Evolutionary conservation across 2,113 vertebrate genomes (phyloP).

Genomic region (Anolis sagrei): DNA sequence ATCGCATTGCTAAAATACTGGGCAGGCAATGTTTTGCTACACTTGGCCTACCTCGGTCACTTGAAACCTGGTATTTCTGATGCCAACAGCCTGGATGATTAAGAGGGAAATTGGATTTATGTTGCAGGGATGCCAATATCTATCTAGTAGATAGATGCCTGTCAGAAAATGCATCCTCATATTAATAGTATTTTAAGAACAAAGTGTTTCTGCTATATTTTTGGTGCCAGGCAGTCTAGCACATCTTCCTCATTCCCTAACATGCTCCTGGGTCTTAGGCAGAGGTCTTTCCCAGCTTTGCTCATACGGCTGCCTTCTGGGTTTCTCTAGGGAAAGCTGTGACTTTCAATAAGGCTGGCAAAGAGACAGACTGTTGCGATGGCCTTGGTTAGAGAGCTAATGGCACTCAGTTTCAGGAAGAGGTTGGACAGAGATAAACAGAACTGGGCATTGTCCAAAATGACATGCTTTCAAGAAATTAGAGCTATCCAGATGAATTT

Average conservation of each 20-base stretch:
- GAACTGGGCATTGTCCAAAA: background rate
- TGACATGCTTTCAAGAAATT: background rate
- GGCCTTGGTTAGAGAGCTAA: background rate
- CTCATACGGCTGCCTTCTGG: background rate
- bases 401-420: background rate
- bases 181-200: conserved; percentile 37
- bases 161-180: conserved; percentile 28
- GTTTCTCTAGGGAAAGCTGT: background rate
- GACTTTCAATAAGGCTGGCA: background rate
- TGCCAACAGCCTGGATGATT: conserved; percentile 29
- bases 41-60: conserved; percentile 56
- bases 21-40: conserved; percentile 39
- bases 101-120: conserved; percentile 47
- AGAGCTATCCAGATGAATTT: background rate
- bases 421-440: background rate
- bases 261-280: background rate
- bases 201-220: conserved; percentile 29
- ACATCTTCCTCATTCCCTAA: background rate
- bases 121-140: conserved; percentile 40
- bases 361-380: background rate
- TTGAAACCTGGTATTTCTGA: conserved; percentile 47
- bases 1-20: conserved; percentile 54
- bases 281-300: background rate
- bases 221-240: conserved; percentile 37
- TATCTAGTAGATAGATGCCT: conserved; percentile 39